Evolutionary conservation across 1,140 invertebrate species (phyloP).

Genomic region (Drusus annulatus): DNA sequence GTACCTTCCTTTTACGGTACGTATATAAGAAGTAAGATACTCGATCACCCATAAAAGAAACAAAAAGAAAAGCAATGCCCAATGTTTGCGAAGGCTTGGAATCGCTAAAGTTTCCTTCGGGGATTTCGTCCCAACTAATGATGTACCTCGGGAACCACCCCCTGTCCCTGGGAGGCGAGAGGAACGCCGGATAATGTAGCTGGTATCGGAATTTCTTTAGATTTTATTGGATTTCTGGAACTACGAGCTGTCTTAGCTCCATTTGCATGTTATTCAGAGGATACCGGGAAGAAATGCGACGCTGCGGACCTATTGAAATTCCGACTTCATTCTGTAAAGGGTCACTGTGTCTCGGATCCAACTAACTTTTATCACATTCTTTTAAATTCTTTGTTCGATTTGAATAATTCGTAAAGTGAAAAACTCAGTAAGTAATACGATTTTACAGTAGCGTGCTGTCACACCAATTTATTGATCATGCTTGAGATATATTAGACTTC

Average conservation of each 20-base stretch:
- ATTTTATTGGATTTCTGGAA: conserved; percentile 56
- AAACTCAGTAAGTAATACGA: no score
- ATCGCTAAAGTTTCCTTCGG: background rate
- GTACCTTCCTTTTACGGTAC: background rate
- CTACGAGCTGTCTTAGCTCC: conserved; percentile 29
- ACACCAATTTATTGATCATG: no score
- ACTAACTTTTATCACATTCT: background rate
- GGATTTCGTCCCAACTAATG: background rate
- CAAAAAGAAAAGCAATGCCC: background rate
- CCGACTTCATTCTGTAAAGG: conserved; percentile 11
- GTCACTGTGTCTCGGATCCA: background rate
- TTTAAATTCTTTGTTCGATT: conserved; percentile 5
- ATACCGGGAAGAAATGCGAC: conserved; percentile 18
- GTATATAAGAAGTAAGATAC: background rate
- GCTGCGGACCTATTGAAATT: conserved; percentile 40
- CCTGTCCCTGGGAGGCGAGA: background rate
- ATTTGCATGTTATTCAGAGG: conserved; percentile 51
- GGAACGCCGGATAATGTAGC: conserved; percentile 24
- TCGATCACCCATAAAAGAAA: background rate
- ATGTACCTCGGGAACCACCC: background rate
- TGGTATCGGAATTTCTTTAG: conserved; percentile 54
- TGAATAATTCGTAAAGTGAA: no score
- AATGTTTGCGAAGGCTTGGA: background rate
- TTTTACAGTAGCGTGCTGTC: no score
- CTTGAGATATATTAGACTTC: no score